Percentiles rank a stretch among this genome's conserved stretches.
Evolutionary conservation across 2,113 vertebrate genomes (phyloP).

Genomic region (Triplophysa siluroides): DNA sequence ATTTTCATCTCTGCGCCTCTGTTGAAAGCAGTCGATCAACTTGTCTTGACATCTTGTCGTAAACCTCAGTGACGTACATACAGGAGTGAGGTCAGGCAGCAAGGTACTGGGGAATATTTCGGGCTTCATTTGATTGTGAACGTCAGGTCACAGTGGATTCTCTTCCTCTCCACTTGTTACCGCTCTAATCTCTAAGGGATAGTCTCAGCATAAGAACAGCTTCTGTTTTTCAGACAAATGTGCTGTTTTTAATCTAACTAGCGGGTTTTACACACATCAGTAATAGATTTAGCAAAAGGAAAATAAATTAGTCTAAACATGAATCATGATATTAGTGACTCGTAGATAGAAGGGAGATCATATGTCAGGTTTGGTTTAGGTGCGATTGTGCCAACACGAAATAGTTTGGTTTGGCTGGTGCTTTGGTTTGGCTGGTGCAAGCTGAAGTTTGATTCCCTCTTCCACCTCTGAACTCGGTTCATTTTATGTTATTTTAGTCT

Average conservation of each 20-base stretch:
- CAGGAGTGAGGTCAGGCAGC: constrained; percentile 67
- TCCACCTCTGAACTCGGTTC: too few relatives aligned
- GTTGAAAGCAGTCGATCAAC: constrained; percentile 79
- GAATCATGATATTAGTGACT: too few relatives aligned
- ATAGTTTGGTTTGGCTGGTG: too few relatives aligned
- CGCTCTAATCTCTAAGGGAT: not conserved
- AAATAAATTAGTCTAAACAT: too few relatives aligned
- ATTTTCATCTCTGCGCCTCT: constrained; percentile 72
- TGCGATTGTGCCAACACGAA: too few relatives aligned
- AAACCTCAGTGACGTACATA: constrained; percentile 72
- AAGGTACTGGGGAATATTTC: constrained; percentile 71
- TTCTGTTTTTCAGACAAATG: constrained; percentile 14
- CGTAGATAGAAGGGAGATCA: too few relatives aligned
- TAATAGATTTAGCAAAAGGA: constrained; percentile 16
- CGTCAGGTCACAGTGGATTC: constrained; percentile 58
- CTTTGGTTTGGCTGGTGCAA: too few relatives aligned
- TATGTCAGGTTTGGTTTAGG: too few relatives aligned
- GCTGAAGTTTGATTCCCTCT: too few relatives aligned
- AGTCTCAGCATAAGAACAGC: not conserved
- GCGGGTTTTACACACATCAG: constrained; percentile 17
- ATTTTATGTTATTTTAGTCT: too few relatives aligned
- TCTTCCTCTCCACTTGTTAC: constrained; percentile 50
- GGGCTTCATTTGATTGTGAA: constrained; percentile 72
- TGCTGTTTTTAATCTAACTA: constrained; percentile 30
- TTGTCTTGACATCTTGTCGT: constrained; percentile 66